Percentiles rank a stretch among this genome's conserved stretches.
Evolutionary conservation across 2,888 invertebrate genomes (phyloP).

Genomic region (Eulithis prunata): DNA sequence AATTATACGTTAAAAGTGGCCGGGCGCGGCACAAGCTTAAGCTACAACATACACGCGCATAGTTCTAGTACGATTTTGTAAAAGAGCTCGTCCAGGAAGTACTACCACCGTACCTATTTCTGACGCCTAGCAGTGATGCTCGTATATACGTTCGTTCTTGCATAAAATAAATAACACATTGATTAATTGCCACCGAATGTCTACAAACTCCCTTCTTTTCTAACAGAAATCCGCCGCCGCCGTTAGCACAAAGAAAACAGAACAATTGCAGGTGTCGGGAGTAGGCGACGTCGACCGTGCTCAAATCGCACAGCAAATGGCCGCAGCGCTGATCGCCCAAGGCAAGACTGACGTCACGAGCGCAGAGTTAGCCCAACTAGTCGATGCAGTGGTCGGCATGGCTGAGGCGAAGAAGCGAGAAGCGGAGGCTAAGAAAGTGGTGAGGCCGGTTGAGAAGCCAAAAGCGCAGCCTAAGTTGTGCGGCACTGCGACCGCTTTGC

Average conservation of each 20-base stretch:
- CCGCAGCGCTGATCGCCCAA: slow-evolving; percentile 90
- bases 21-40: no score
- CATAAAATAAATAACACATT: no score
- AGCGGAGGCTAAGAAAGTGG: slow-evolving; percentile 52
- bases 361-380: slow-evolving; percentile 90
- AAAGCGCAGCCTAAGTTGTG: slow-evolving; percentile 28
- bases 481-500: slow-evolving; percentile 71
- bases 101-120: no score
- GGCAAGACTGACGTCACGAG: slow-evolving; percentile 92
- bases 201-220: neutral
- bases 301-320: slow-evolving; percentile 92
- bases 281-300: slow-evolving; percentile 91
- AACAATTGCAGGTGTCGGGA: slow-evolving; percentile 88
- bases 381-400: slow-evolving; percentile 89
- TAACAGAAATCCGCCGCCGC: slow-evolving; percentile 22
- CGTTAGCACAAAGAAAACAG: slow-evolving; percentile 42
- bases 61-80: no score
- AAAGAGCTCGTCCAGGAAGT: no score
- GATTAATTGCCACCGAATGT: neutral
- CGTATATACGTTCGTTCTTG: no score
- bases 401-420: slow-evolving; percentile 76
- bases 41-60: no score
- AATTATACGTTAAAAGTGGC: no score
- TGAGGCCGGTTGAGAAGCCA: slow-evolving; percentile 19
- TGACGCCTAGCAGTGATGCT: no score